phyloP scores from a whole-genome alignment of 2,113 vertebrate species.

The Anthoscopus minutus region DNA sequence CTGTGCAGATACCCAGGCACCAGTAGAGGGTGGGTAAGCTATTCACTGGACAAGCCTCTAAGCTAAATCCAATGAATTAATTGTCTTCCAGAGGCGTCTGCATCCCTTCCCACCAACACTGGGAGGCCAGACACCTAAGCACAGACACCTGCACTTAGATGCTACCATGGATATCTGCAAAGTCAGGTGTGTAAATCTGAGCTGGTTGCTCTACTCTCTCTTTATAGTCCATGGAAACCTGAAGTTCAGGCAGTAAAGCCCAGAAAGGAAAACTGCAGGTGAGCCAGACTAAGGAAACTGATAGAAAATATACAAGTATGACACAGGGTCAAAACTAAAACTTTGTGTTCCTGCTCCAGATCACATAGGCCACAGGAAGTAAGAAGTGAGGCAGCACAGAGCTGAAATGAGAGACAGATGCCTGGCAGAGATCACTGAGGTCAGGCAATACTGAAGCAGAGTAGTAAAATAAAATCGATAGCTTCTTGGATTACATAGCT shows the following conservation, averaged over 20 bases:
- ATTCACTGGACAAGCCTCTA: neutral
- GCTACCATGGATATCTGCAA: neutral
- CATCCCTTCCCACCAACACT: neutral
- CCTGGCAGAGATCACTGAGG: neutral
- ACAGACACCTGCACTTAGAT: neutral
- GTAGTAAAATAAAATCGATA: neutral
- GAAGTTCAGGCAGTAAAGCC: neutral
- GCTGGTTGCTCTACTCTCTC: neutral
- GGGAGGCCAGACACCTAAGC: neutral
- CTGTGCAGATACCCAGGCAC: neutral
- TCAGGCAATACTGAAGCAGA: neutral
- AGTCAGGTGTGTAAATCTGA: neutral
- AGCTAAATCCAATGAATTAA: neutral
- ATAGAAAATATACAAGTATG: neutral
- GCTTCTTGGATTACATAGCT: neutral
- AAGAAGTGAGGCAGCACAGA: neutral
- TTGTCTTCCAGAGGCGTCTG: neutral
- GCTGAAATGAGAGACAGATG: neutral
- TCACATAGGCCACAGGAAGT: neutral
- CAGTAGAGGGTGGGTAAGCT: neutral
- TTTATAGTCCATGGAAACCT: neutral
- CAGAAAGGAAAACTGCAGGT: neutral
- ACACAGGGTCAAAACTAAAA: neutral
- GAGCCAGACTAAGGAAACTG: neutral
- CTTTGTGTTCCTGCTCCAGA: neutral